These are phyloP conservation scores for Cephonodes hylas DNA, from an alignment of 2,888 invertebrate genomes.

Conservation along the genomic window DNA sequence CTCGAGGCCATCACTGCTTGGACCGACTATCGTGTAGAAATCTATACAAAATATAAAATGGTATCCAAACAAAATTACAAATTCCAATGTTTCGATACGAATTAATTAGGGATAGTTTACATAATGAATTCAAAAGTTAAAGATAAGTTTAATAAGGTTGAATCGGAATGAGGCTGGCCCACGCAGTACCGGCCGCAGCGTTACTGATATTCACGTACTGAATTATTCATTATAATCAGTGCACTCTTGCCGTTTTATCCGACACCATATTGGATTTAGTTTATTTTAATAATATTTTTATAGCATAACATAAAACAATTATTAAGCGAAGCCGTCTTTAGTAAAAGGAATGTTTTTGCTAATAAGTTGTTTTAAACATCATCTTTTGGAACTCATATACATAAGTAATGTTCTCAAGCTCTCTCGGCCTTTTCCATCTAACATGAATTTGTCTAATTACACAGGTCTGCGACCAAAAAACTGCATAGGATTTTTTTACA, in stretches of 20 bases:
- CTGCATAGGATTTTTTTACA: too few relatives aligned
- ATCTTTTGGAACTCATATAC: too few relatives aligned
- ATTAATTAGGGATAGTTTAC: conserved; percentile 11
- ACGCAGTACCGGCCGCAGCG: conserved; percentile 34
- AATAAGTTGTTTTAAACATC: too few relatives aligned
- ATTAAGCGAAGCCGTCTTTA: too few relatives aligned
- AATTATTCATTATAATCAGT: conserved; percentile 76
- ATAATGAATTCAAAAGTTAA: conserved; percentile 15
- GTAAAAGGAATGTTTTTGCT: too few relatives aligned
- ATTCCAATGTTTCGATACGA: conserved; percentile 12
- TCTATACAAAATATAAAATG: too few relatives aligned
- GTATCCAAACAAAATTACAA: not conserved
- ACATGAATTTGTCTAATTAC: too few relatives aligned
- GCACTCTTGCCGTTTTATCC: conserved; percentile 53
- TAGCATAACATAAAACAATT: not conserved
- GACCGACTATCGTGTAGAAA: too few relatives aligned
- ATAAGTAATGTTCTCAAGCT: too few relatives aligned
- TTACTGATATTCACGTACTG: conserved; percentile 56
- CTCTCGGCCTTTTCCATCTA: too few relatives aligned
- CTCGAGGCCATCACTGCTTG: too few relatives aligned
- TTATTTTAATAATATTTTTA: not conserved
- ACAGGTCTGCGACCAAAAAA: too few relatives aligned
- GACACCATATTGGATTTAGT: conserved; percentile 6
- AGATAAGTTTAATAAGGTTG: conserved; percentile 60
- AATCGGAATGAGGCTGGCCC: conserved; percentile 54